Evolutionary conservation across 2,113 vertebrate species (phyloP).

Genomic region (Elachura formosa): DNA sequence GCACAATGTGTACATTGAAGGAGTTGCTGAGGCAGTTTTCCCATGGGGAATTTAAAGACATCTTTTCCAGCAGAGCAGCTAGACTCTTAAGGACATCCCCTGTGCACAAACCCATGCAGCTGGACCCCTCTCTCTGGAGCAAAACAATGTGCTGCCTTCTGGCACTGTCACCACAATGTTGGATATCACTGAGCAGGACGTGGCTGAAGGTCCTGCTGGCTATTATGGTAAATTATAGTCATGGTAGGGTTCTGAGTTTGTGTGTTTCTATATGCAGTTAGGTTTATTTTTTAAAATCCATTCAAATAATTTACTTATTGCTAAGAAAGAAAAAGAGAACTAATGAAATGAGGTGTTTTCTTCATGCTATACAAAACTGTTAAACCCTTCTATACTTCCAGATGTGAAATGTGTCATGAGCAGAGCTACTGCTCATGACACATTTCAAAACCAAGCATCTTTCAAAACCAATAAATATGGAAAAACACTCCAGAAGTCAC

Average conservation of each 20-base stretch:
- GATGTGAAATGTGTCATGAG: background rate
- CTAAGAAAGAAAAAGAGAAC: background rate
- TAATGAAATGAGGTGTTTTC: background rate
- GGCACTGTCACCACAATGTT: background rate
- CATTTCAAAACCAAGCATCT: background rate
- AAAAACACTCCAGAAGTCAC: background rate
- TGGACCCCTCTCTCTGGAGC: accelerated
- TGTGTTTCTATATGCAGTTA: background rate
- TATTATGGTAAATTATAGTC: background rate
- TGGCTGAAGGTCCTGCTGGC: background rate
- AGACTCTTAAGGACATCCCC: background rate
- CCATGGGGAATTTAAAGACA: background rate
- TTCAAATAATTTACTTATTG: background rate
- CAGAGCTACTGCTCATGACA: background rate
- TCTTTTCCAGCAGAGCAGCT: background rate
- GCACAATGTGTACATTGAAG: accelerated
- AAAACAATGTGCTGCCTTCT: background rate
- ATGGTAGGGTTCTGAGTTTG: background rate
- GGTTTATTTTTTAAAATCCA: background rate
- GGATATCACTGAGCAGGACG: background rate
- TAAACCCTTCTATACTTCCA: background rate
- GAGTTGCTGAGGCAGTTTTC: background rate
- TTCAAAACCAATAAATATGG: background rate
- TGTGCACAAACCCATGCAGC: accelerated
- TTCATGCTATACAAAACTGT: background rate